Percentiles rank a stretch among this genome's conserved stretches.
phyloP scores from a whole-genome alignment of 2,113 vertebrate species.

The Mobula birostris region DNA sequence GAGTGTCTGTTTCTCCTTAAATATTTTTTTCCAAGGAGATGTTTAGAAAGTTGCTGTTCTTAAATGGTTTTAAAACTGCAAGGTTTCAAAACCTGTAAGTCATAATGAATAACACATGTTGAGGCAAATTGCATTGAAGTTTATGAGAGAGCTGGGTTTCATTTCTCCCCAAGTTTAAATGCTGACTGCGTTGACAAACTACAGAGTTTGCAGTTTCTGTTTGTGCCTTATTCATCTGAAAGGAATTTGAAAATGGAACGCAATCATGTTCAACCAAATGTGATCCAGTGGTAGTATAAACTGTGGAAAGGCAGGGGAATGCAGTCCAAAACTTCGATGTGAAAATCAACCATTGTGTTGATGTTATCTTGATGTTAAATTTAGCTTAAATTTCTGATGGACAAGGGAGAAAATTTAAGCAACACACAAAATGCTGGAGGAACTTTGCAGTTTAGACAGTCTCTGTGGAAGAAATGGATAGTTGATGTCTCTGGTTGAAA shows the following conservation, averaged over 20 bases:
- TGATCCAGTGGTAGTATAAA: not conserved
- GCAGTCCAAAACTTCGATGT: not conserved
- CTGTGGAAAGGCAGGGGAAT: not conserved
- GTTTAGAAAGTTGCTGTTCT: not conserved
- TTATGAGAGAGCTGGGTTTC: conserved; percentile 1
- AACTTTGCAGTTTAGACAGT: no score
- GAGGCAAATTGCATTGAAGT: not conserved
- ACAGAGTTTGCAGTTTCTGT: not conserved
- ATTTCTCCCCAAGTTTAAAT: not conserved
- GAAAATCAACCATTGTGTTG: not conserved
- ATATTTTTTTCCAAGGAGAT: not conserved
- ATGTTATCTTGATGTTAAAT: not conserved
- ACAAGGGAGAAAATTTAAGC: no score
- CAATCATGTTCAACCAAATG: no score
- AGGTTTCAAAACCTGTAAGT: not conserved
- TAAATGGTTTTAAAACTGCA: not conserved
- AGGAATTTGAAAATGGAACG: conserved; percentile 6
- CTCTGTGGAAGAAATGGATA: no score
- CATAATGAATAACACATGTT: not conserved
- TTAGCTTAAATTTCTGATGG: not conserved
- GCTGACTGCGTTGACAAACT: not conserved
- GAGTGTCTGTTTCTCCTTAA: not conserved
- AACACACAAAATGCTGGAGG: no score
- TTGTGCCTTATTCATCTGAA: not conserved
- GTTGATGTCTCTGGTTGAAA: no score